Conservation (phyloP, 2,888 invertebrate genomes). For the Papilio protenor region DNA sequence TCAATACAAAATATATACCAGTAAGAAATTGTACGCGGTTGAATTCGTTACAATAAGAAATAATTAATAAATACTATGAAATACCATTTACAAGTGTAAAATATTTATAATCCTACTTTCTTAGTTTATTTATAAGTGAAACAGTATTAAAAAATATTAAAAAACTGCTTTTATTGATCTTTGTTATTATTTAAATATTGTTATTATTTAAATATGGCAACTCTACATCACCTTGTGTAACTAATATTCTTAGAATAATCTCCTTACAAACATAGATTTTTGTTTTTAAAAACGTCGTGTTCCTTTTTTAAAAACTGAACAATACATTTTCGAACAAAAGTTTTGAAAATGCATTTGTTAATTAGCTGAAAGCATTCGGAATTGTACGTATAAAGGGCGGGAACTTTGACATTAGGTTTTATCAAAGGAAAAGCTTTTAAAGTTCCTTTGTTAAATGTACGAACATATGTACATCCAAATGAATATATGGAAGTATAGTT, state of each 20-base stretch:
- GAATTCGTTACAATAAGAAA: neutral
- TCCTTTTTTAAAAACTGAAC: neutral
- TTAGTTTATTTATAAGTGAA: neutral
- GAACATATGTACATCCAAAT: neutral
- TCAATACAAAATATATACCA: conserved; percentile 4
- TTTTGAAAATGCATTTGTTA: neutral
- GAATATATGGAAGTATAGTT: neutral
- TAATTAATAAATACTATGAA: neutral
- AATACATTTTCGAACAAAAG: conserved; percentile 14
- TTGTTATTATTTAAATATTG: neutral
- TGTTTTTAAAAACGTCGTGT: neutral
- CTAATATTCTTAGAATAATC: too few relatives aligned
- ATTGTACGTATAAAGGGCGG: neutral
- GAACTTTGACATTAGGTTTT: conserved; percentile 21
- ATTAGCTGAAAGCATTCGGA: conserved; percentile 12
- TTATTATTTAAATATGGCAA: neutral
- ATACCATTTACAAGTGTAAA: neutral
- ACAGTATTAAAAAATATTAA: too few relatives aligned
- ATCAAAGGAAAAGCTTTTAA: conserved; percentile 8
- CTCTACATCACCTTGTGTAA: neutral
- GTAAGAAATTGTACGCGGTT: neutral
- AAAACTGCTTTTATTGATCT: too few relatives aligned
- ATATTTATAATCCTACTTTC: neutral
- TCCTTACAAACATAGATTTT: too few relatives aligned
- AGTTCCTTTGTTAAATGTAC: neutral